Conservation (phyloP, 2,113 vertebrate genomes). For the Ceratotherium simum region DNA sequence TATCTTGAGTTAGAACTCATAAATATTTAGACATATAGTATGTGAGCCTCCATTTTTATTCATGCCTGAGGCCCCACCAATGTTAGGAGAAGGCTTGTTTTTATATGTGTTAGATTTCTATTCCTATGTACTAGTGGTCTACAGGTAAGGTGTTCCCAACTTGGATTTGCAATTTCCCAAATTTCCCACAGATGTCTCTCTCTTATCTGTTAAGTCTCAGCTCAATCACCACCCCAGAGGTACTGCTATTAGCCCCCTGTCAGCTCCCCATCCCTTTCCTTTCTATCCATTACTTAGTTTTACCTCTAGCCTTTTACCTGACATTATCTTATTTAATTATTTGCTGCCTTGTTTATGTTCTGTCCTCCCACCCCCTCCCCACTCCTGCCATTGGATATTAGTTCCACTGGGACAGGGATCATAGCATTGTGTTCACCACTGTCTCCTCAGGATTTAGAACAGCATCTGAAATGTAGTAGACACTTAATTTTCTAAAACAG, state of each 20-base stretch:
- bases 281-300: conserved; percentile 26
- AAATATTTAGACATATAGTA: neutral
- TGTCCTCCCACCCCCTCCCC: neutral
- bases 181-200: neutral
- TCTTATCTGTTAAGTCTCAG: neutral
- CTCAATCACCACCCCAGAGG: neutral
- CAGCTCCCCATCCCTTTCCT: neutral
- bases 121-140: neutral
- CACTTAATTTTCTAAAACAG: conserved; percentile 21
- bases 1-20: conserved; percentile 21
- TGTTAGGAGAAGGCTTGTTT: conserved; percentile 14
- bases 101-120: neutral
- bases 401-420: neutral
- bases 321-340: conserved; percentile 32
- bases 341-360: conserved; percentile 25
- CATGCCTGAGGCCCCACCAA: neutral
- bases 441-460: neutral
- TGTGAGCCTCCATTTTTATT: conserved; percentile 11
- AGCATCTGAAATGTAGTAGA: neutral
- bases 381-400: neutral
- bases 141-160: neutral
- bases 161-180: conserved; percentile 33
- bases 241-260: neutral
- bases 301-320: conserved; percentile 13
- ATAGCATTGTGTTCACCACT: neutral